Conservation (phyloP, 37 sponge, comb jelly and placozoan genomes). For the Amphimedon queenslandica region DNA sequence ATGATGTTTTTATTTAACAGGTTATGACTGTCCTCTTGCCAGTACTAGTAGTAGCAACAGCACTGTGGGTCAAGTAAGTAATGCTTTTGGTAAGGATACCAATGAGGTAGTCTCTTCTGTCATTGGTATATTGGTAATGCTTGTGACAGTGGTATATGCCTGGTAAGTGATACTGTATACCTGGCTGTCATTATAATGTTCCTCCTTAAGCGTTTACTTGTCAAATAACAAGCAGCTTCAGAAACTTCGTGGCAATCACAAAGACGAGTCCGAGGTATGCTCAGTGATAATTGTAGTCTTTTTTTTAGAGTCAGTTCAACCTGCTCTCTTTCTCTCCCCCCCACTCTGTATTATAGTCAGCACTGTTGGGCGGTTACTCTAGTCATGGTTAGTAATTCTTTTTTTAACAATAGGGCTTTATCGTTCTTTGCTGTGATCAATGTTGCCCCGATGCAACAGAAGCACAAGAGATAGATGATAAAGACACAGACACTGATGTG, state of each 20-base stretch:
- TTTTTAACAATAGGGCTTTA: conserved; percentile 8
- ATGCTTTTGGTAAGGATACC: conserved; percentile 16
- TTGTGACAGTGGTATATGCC: conserved; percentile 67
- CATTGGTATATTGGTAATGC: conserved; percentile 69
- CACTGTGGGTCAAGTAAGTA: not conserved
- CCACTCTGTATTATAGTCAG: not conserved
- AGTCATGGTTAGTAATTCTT: conserved; percentile 6
- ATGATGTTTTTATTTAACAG: conserved; percentile 1
- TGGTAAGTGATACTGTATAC: conserved; percentile 58
- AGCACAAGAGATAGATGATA: conserved; percentile 8
- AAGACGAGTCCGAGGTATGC: conserved; percentile 62
- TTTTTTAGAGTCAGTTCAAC: not conserved
- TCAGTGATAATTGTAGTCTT: not conserved
- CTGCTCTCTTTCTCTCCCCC: conserved; percentile 3
- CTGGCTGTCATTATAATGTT: no score
- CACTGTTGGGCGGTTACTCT: not conserved
- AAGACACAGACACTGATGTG: conserved; percentile 51
- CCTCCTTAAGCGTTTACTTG: conserved; percentile 31
- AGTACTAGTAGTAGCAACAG: not conserved
- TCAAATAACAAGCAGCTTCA: conserved; percentile 41
- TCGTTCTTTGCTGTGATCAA: conserved; percentile 55
- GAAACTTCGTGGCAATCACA: conserved; percentile 56
- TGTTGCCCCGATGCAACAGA: conserved; percentile 15
- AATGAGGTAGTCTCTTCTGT: conserved; percentile 70
- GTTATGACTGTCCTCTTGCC: conserved; percentile 4